These are phyloP conservation scores for Mythimna ferrago DNA, from an alignment of 2,888 invertebrate genomes.

Conservation along the genomic window DNA sequence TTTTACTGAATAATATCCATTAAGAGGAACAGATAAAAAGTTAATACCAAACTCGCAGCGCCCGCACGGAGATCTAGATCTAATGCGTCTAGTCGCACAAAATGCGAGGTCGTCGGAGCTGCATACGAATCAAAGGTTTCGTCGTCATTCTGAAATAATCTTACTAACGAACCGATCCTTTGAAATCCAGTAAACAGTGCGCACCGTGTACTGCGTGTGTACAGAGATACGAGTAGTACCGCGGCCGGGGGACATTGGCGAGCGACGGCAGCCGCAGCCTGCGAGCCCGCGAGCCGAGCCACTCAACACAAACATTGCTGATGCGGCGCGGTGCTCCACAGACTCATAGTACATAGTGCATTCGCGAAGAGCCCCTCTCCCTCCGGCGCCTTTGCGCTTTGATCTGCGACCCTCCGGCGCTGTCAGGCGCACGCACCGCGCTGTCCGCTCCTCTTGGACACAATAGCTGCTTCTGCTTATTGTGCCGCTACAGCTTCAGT, in stretches of 20 bases:
- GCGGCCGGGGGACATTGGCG: not conserved
- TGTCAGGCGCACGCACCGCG: slow-evolving; percentile 35
- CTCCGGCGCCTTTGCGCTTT: slow-evolving; percentile 56
- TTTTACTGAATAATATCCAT: too few relatives aligned
- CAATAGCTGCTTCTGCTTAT: slow-evolving; percentile 16
- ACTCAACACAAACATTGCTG: slow-evolving; percentile 58
- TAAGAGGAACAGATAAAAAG: too few relatives aligned
- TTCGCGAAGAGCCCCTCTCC: slow-evolving; percentile 40
- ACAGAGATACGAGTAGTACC: not conserved
- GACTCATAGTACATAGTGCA: slow-evolving; percentile 40
- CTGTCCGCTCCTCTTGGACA: not conserved
- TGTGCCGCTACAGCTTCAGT: not conserved
- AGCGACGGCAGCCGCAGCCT: slow-evolving; percentile 7
- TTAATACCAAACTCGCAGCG: too few relatives aligned
- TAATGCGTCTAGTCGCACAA: too few relatives aligned
- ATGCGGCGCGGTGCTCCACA: slow-evolving; percentile 38
- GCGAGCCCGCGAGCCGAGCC: slow-evolving; percentile 32
- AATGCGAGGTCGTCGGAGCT: too few relatives aligned
- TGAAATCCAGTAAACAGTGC: not conserved
- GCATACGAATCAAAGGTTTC: too few relatives aligned
- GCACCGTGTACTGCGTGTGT: not conserved
- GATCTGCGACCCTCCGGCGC: slow-evolving; percentile 52
- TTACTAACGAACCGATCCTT: too few relatives aligned
- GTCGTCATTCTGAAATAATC: too few relatives aligned
- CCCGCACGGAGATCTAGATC: too few relatives aligned